phyloP scores from a whole-genome alignment of 2,888 invertebrate species.

The Leucophenga montana region DNA sequence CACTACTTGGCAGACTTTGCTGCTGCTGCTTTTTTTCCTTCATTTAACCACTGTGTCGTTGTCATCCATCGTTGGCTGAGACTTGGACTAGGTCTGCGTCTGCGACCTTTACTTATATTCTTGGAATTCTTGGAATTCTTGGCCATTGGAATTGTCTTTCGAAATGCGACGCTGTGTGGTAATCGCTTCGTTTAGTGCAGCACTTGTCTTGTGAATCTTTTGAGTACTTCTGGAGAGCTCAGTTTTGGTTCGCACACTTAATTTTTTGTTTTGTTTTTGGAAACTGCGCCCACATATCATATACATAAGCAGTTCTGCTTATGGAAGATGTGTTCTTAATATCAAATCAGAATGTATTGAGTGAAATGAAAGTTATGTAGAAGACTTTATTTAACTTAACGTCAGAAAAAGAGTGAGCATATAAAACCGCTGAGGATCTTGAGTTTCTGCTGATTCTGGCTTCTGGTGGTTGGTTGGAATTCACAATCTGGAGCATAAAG shows the following conservation, averaged over 20 bases:
- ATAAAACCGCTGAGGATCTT: too few relatives aligned
- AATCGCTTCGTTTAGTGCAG: neutral
- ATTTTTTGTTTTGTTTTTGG: neutral
- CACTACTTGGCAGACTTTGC: neutral
- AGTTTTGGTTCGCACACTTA: neutral
- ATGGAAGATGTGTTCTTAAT: too few relatives aligned
- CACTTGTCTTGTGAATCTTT: neutral
- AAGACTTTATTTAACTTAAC: too few relatives aligned
- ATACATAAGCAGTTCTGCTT: neutral
- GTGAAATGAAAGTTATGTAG: too few relatives aligned
- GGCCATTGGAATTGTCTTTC: neutral
- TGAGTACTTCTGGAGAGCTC: neutral
- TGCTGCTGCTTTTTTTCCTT: neutral
- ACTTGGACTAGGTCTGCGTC: constrained; percentile 1
- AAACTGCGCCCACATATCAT: neutral
- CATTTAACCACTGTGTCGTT: neutral
- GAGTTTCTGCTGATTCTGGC: too few relatives aligned
- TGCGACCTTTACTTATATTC: constrained; percentile 10
- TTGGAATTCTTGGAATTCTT: constrained; percentile 1
- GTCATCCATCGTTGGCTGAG: neutral
- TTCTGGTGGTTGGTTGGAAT: too few relatives aligned
- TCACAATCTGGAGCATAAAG: too few relatives aligned
- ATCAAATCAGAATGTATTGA: too few relatives aligned
- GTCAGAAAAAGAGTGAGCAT: too few relatives aligned
- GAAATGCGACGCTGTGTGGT: too few relatives aligned